Conservation (phyloP, 2,113 vertebrate genomes). For the Anguilla rostrata region DNA sequence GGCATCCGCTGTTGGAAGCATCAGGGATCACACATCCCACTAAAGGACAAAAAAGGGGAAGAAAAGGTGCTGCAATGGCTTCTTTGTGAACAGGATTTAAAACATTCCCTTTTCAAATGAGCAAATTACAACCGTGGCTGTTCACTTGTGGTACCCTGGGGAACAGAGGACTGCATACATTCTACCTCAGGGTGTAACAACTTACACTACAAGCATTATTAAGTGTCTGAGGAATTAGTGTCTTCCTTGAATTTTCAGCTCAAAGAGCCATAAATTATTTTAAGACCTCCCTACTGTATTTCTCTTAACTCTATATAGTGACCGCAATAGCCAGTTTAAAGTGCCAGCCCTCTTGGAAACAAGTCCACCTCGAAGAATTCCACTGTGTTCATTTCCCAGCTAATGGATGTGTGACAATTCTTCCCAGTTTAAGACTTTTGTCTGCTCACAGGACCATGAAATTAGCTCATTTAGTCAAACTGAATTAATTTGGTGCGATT, state of each 20-base stretch:
- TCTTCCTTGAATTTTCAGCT: neutral
- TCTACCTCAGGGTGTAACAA: neutral
- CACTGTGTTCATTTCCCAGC: constrained; percentile 35
- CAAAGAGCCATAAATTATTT: neutral
- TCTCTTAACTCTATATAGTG: neutral
- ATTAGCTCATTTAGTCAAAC: constrained; percentile 47
- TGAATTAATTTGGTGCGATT: constrained; percentile 46
- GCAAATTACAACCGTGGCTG: neutral
- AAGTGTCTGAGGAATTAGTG: neutral
- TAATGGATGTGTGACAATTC: constrained; percentile 33
- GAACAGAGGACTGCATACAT: neutral
- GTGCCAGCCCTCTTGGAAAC: constrained; percentile 33
- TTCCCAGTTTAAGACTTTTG: constrained; percentile 39
- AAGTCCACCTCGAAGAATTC: constrained; percentile 30
- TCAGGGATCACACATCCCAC: neutral
- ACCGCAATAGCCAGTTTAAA: constrained; percentile 15
- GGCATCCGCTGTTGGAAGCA: neutral
- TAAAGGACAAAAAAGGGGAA: neutral
- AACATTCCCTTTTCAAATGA: neutral
- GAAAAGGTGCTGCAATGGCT: neutral
- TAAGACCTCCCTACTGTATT: neutral
- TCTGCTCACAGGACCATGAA: constrained; percentile 48
- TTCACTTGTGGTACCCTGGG: neutral
- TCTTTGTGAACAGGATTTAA: neutral
- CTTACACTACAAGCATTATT: neutral